These are phyloP conservation scores for Erethizon dorsatum DNA, from an alignment of 2,797 vertebrate species.

Conservation along the genomic window DNA sequence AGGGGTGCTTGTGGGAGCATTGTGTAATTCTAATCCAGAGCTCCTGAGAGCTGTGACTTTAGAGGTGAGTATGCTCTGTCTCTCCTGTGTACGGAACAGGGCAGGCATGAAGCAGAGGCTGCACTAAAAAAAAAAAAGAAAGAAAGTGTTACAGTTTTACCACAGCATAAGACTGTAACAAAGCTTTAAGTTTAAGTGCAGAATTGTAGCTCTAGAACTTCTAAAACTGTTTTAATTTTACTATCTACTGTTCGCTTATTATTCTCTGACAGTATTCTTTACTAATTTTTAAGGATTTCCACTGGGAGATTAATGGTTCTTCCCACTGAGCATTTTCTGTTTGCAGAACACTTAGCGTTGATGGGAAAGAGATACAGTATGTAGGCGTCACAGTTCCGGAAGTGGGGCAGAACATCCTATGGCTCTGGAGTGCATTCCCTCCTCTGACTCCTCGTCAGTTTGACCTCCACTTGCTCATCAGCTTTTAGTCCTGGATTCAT, in stretches of 20 bases:
- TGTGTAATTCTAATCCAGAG: conserved; percentile 94
- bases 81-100: background rate
- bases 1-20: conserved; percentile 95
- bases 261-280: background rate
- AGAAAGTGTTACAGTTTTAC: background rate
- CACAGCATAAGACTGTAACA: background rate
- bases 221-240: background rate
- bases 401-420: background rate
- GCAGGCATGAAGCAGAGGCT: background rate
- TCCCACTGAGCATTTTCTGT: background rate
- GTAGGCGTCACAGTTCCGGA: background rate
- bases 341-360: background rate
- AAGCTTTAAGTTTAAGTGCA: conserved; percentile 32
- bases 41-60: conserved; percentile 93
- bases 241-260: background rate
- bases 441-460: background rate
- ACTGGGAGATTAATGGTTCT: background rate
- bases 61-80: conserved; percentile 90
- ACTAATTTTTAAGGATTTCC: conserved; percentile 34
- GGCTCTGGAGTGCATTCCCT: background rate
- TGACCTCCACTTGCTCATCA: background rate
- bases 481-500: background rate
- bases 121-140: background rate
- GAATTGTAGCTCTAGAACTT: conserved; percentile 46
- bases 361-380: background rate